A percentile compares a stretch with the other conserved stretches of the same genome.
phyloP scores from a whole-genome alignment of 2,888 invertebrate species.

The Acanthosepion esculentum region DNA sequence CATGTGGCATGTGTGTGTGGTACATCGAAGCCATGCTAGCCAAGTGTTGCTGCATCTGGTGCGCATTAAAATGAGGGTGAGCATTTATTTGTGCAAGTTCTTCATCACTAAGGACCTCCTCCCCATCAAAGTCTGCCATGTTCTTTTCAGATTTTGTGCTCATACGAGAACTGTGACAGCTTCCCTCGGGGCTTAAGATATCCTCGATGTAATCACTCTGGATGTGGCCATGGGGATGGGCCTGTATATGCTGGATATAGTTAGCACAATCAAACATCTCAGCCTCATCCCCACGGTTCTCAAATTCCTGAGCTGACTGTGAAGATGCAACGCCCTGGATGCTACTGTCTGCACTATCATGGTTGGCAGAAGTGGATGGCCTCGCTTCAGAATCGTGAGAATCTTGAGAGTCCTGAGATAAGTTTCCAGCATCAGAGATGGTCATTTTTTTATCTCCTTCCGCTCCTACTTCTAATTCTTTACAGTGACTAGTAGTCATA shows the following conservation, averaged over 20 bases:
- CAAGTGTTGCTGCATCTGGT: slow-evolving; percentile 73
- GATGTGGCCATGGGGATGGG: slow-evolving; percentile 52
- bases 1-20: slow-evolving; percentile 69
- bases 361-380: slow-evolving; percentile 44
- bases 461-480: slow-evolving; percentile 21
- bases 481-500: slow-evolving; percentile 15
- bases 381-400: slow-evolving; percentile 48
- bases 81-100: slow-evolving; percentile 72
- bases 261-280: slow-evolving; percentile 61
- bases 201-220: slow-evolving; percentile 80
- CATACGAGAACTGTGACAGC: slow-evolving; percentile 89
- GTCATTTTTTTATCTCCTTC: slow-evolving; percentile 48
- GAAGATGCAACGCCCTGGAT: slow-evolving; percentile 38
- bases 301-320: slow-evolving; percentile 46
- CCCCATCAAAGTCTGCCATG: slow-evolving; percentile 93
- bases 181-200: slow-evolving; percentile 80
- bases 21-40: slow-evolving; percentile 74
- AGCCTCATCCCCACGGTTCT: slow-evolving; percentile 55
- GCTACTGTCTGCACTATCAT: slow-evolving; percentile 48
- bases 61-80: slow-evolving; percentile 62
- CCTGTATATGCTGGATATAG: slow-evolving; percentile 53
- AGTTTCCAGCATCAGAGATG: slow-evolving; percentile 49
- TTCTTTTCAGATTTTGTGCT: slow-evolving; percentile 95
- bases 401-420: slow-evolving; percentile 49
- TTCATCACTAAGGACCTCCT: slow-evolving; percentile 73